Base-by-base conservation (phyloP, 2,797 vertebrate genomes). In the Cirrhinus mrigala region DNA sequence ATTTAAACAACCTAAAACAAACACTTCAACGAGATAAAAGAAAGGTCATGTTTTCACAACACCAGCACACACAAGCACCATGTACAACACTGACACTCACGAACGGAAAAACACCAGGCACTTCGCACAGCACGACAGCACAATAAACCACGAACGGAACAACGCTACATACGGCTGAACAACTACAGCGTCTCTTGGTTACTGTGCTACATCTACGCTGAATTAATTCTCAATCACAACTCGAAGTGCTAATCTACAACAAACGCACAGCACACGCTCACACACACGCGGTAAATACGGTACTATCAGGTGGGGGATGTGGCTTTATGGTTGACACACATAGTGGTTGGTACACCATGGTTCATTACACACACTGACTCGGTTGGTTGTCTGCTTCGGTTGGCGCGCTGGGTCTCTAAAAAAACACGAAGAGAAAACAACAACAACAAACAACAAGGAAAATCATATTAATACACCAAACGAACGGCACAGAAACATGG, bases 321-420 rank as follows among this genome's bases (percentile, higher is more conserved):
- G 94, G 92, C 94, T 70, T 94, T 95, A 96, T 95, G 95, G 94
- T 94, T 96, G 94, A 95, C 93, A 95, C 96, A 96, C 94, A 96
- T 94, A 94, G 95, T 96, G 94, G 96, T 96, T 93, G 96, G 96
- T 85, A 96, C 95, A 95, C 96, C 96, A 94, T 95, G 94, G 94
- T 96, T 96, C 95, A 96, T 95, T 94, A 96, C 95, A 95, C 96
- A 96, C 94, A 96, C 95, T 95, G 95, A 96, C 91, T 96, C 94
- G 93, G 95, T 92, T 92, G 95, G 94, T 94, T 93, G 94, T 95
- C 95, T 95, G 95, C 95, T 95, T 95, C 95, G 94, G 91, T 92
- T 93, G 92, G 91, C 93, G 92, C 94, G 94, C 93, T 95, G 94
- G 93, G 92, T 94, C 94, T 96, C 96, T 96, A 95, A 91, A 94